Base-by-base conservation (phyloP, 2,888 invertebrate species). In the Melangyna quadrimaculata region DNA sequence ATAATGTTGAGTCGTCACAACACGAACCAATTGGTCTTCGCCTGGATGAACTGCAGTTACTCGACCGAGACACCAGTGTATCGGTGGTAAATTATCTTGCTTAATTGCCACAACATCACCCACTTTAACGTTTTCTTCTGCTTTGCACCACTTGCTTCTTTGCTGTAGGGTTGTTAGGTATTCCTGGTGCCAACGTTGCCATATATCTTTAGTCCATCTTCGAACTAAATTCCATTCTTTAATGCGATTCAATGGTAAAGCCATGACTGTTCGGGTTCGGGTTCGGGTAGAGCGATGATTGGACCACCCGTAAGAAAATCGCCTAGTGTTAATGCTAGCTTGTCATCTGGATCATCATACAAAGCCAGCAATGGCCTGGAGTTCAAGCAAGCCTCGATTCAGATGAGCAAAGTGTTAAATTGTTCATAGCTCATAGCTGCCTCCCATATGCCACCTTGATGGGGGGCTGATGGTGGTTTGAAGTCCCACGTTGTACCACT, bases 61-160 rank as follows among this genome's bases (percentile, higher is more conserved):
- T 32, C 32, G 32, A 2, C 32, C 32, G 1, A 89, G 57, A n/a
- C 63, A 75, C 89, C 89, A 90, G 10, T 87, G 61, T 8, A 77
- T 37, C 9, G 32, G 32, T 9, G 32, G 32, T 2, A 32, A 9
- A 9, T 32, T 32, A 9, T 32, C 32, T 8, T 32, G 32, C 2
- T 32, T 32, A 9, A 32, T 32, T 32, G 8, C 32, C 19, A 90
- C 89, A 22, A 90, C 17, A 27, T 82, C 73, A 29, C 87, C 87
- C n/a, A 87, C 24, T 55, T 55, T 43, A 0, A 75, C 2, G 32
- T 75, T 75, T 8, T 55, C 40, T 32, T 65, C 53, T 43, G 75
- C 43, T 35, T 55, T 51, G n/a, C 65, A 12, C 73, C 80, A 74
- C 14, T 80, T 74, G 19, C 43, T 35, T 5, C 72, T 10, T 14